Conservation (phyloP, 2,888 invertebrate species). For the Diplazon laetatorius region DNA sequence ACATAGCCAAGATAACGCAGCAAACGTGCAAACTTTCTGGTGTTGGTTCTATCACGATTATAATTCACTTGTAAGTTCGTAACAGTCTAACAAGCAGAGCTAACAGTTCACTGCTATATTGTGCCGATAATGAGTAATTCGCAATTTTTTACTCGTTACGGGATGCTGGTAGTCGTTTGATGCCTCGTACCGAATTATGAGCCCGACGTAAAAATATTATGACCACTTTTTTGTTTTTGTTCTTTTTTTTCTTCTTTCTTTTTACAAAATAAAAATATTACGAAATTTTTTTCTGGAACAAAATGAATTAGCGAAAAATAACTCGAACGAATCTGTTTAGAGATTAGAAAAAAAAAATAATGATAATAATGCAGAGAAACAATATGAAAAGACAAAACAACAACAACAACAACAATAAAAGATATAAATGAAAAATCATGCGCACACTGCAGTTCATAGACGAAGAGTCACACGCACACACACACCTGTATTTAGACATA, state of each 20-base stretch:
- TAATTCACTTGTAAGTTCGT: slow-evolving; percentile 74
- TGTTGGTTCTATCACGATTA: slow-evolving; percentile 79
- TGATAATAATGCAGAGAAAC: slow-evolving; percentile 29
- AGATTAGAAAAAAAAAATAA: slow-evolving; percentile 43
- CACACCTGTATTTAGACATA: slow-evolving; percentile 80
- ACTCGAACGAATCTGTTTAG: slow-evolving; percentile 38
- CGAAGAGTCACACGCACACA: slow-evolving; percentile 72
- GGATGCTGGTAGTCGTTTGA: slow-evolving; percentile 12
- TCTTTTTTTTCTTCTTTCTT: too few relatives aligned
- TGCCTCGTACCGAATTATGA: slow-evolving; percentile 41
- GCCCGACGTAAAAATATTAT: slow-evolving; percentile 44
- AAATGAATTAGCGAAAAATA: slow-evolving; percentile 20
- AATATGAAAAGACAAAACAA: slow-evolving; percentile 26
- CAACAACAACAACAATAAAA: slow-evolving; percentile 7
- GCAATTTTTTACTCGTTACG: slow-evolving; percentile 38
- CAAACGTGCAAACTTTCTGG: slow-evolving; percentile 76
- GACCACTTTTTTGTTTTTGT: too few relatives aligned
- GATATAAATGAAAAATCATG: slow-evolving; percentile 34
- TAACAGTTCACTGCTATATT: slow-evolving; percentile 74
- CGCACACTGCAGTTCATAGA: slow-evolving; percentile 61
- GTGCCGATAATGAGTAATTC: slow-evolving; percentile 42
- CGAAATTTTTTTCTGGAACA: slow-evolving; percentile 26
- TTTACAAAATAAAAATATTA: slow-evolving; percentile 29
- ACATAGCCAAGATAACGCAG: slow-evolving; percentile 52
- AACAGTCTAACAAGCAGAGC: slow-evolving; percentile 79